Percentiles rank a stretch among this genome's conserved stretches.
Evolutionary conservation across 2,113 vertebrate species (phyloP).

Genomic region (Malaclemys terrapin): DNA sequence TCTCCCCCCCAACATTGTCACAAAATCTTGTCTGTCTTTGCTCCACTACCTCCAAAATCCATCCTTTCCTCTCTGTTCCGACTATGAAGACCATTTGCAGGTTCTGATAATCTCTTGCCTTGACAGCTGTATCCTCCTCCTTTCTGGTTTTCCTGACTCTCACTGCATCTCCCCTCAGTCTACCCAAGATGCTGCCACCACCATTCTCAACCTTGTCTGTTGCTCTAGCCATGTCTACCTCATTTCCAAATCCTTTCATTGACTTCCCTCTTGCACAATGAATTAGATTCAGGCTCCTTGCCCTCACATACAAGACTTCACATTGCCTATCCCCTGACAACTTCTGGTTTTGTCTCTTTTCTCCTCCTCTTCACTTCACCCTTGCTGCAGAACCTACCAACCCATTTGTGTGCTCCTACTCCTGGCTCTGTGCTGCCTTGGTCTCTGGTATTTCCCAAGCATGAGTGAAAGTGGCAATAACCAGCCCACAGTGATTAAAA

Average conservation of each 20-base stretch:
- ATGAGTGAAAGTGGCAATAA: too few species aligned
- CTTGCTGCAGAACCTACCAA: too few species aligned
- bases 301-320: too few species aligned
- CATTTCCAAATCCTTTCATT: not conserved
- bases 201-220: not conserved
- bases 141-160: not conserved
- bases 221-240: not conserved
- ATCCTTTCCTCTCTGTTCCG: not conserved
- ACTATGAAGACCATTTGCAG: not conserved
- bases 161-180: not conserved
- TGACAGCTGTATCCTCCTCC: not conserved
- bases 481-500: too few species aligned
- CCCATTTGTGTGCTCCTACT: too few species aligned
- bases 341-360: too few species aligned
- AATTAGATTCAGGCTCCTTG: too few species aligned
- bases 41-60: rapidly evolving
- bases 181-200: not conserved
- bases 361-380: too few species aligned
- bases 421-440: too few species aligned
- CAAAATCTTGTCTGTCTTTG: not conserved
- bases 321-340: too few species aligned
- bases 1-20: not conserved
- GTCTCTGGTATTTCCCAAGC: too few species aligned
- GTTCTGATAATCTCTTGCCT: not conserved
- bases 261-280: not conserved